Evolutionary conservation across 2,113 vertebrate species (phyloP).

Genomic region (Acanthochromis polyacanthus): DNA sequence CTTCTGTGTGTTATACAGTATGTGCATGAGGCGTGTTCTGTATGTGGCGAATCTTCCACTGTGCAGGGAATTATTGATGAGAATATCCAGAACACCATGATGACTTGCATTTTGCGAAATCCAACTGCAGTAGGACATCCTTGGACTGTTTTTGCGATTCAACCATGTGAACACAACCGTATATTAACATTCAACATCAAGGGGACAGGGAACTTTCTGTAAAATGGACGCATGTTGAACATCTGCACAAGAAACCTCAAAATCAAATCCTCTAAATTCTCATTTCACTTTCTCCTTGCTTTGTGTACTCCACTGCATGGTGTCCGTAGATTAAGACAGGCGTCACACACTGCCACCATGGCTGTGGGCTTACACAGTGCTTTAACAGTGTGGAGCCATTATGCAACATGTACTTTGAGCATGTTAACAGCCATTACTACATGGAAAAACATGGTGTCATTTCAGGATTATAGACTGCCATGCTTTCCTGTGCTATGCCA

Average conservation of each 20-base stretch:
- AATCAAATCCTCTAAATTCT: not conserved
- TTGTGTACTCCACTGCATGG: not conserved
- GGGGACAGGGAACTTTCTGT: not conserved
- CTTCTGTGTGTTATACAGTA: no score
- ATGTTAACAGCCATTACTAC: slow-evolving; percentile 83
- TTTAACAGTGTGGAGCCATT: slow-evolving; percentile 64
- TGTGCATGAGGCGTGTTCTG: no score
- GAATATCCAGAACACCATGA: no score
- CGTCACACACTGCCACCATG: slow-evolving; percentile 21
- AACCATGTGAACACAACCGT: no score
- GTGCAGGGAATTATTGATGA: no score
- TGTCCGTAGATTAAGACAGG: not conserved
- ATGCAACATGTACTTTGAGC: slow-evolving; percentile 73
- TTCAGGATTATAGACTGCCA: slow-evolving; percentile 79
- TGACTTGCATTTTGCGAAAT: no score
- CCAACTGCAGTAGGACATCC: no score
- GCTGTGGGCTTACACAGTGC: slow-evolving; percentile 16
- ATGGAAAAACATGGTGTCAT: slow-evolving; percentile 83
- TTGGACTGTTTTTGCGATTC: no score
- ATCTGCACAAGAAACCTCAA: not conserved
- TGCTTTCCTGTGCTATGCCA: slow-evolving; percentile 70
- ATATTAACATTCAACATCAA: no score
- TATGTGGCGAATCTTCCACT: no score
- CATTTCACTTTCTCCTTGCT: slow-evolving; percentile 36
- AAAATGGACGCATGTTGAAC: not conserved